These are phyloP conservation scores for Spinus pinus DNA, from an alignment of 2,797 vertebrate species.

Conservation along the genomic window DNA sequence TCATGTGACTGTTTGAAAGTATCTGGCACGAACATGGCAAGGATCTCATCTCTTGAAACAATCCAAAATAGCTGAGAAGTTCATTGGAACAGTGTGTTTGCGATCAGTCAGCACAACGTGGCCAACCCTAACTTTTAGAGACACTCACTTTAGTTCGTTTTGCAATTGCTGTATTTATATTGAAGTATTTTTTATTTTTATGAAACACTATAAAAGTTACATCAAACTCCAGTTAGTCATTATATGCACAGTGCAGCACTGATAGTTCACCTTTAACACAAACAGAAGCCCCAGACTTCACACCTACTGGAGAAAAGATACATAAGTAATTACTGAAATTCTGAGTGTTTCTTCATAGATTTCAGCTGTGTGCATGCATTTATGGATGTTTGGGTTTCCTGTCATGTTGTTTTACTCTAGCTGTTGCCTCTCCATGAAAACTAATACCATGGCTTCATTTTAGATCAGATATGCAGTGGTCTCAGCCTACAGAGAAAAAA, in stretches of 20 bases:
- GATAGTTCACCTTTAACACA: not conserved
- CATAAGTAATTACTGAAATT: not conserved
- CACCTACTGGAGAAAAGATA: not conserved
- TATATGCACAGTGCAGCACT: not conserved
- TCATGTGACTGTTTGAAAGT: not conserved
- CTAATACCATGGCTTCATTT: not conserved
- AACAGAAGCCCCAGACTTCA: not conserved
- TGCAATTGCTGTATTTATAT: not conserved
- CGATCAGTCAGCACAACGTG: accelerated
- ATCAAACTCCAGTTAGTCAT: not conserved
- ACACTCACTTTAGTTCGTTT: not conserved
- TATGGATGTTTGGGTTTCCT: not conserved
- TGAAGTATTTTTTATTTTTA: not conserved
- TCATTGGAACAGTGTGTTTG: not conserved
- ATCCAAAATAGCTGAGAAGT: not conserved
- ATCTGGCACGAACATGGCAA: not conserved
- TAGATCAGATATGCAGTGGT: slow-evolving; percentile 87
- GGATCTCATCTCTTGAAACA: not conserved
- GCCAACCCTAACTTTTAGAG: not conserved
- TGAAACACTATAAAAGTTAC: not conserved
- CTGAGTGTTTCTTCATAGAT: not conserved
- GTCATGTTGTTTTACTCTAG: not conserved
- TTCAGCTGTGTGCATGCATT: not conserved
- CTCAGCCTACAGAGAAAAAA: slow-evolving; percentile 85
- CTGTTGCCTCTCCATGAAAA: not conserved